Conservation (phyloP, 2,888 invertebrate species). For the Agrotis ipsilon region DNA sequence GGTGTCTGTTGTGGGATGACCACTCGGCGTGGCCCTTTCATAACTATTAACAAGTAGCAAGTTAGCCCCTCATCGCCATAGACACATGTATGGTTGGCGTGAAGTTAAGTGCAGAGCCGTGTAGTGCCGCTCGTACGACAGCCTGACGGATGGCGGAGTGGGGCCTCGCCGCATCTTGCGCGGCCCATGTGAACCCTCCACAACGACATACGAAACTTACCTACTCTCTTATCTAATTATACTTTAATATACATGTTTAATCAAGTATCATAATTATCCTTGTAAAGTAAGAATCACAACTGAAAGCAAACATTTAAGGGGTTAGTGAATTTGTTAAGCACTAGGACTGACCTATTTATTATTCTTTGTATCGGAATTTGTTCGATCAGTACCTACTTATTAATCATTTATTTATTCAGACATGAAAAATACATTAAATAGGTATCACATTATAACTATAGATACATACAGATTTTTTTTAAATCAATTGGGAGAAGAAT, state of each 20-base stretch:
- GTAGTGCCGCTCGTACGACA: constrained; percentile 81
- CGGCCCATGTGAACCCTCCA: constrained; percentile 65
- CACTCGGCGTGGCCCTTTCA: constrained; percentile 77
- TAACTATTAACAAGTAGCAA: constrained; percentile 84
- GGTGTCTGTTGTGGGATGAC: constrained; percentile 75
- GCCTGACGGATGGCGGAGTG: constrained; percentile 86
- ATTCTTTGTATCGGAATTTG: too few species aligned
- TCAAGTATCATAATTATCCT: neutral
- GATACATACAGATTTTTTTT: too few species aligned
- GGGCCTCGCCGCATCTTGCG: constrained; percentile 75
- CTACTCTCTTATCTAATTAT: constrained; percentile 50
- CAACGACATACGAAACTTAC: constrained; percentile 68
- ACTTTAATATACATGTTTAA: constrained; percentile 13
- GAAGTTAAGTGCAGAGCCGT: constrained; percentile 87
- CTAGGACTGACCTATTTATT: too few species aligned
- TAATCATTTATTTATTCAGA: too few species aligned
- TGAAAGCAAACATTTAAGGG: too few species aligned
- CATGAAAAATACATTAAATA: too few species aligned
- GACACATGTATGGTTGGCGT: constrained; percentile 84
- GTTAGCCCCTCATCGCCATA: constrained; percentile 82
- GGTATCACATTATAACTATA: too few species aligned
- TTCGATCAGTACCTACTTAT: too few species aligned
- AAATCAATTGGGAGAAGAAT: too few species aligned
- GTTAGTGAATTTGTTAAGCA: too few species aligned
- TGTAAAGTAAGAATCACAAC: neutral